A percentile compares a stretch with the other conserved stretches of the same genome.
These are phyloP conservation scores for Drymonia ruficornis DNA, from an alignment of 2,888 invertebrate genomes.

Conservation along the genomic window DNA sequence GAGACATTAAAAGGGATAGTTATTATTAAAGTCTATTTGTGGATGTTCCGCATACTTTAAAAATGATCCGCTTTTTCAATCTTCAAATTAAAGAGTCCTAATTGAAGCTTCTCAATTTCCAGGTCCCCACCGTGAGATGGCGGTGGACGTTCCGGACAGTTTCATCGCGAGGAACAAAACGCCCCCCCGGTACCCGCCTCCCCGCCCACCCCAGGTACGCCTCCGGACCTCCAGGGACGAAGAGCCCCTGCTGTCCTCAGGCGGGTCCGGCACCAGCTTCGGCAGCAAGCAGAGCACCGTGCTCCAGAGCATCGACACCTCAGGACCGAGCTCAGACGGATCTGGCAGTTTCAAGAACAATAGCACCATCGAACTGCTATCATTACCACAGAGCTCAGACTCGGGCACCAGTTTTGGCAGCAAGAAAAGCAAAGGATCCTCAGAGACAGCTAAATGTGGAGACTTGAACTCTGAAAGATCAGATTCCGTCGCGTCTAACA, in stretches of 20 bases:
- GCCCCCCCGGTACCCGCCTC: slow-evolving; percentile 95
- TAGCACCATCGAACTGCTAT: slow-evolving; percentile 70
- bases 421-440: slow-evolving; percentile 75
- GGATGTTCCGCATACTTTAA: too few relatives aligned
- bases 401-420: slow-evolving; percentile 73
- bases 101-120: slow-evolving; percentile 47
- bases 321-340: slow-evolving; percentile 70
- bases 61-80: too few relatives aligned
- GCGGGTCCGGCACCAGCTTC: slow-evolving; percentile 75
- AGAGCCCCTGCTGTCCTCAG: slow-evolving; percentile 78
- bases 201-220: slow-evolving; percentile 88
- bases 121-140: slow-evolving; percentile 98
- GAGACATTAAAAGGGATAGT: too few relatives aligned
- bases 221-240: slow-evolving; percentile 75
- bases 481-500: slow-evolving; percentile 66
- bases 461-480: slow-evolving; percentile 66
- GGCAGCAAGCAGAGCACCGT: slow-evolving; percentile 77
- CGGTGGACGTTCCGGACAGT: slow-evolving; percentile 98
- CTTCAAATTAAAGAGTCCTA: not conserved
- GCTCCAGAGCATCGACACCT: slow-evolving; percentile 66
- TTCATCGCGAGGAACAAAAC: slow-evolving; percentile 96
- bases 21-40: too few relatives aligned
- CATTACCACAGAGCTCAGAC: slow-evolving; percentile 74
- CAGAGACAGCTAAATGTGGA: slow-evolving; percentile 75
- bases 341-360: slow-evolving; percentile 75